Percentiles rank a stretch among this genome's conserved stretches.
Conservation (phyloP, 1,140 invertebrate genomes). For the Scaptomyza montana region DNA sequence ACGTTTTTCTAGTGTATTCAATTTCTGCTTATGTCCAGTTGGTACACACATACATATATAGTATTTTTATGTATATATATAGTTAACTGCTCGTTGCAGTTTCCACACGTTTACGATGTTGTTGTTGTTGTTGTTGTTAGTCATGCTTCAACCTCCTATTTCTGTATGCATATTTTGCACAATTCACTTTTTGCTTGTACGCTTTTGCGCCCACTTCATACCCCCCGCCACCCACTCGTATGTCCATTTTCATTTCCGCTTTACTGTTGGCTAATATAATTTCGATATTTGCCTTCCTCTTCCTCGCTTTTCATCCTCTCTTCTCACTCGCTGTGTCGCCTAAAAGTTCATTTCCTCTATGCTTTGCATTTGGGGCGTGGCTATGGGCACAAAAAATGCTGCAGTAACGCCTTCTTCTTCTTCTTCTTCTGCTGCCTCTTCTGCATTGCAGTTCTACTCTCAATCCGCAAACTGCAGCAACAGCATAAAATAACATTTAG, state of each 20-base stretch:
- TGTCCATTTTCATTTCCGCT: conserved; percentile 62
- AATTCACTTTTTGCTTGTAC: conserved; percentile 11
- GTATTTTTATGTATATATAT: neutral
- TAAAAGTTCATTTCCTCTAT: conserved; percentile 67
- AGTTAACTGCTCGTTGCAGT: conserved; percentile 8
- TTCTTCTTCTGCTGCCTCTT: neutral
- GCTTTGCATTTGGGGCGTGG: conserved; percentile 53
- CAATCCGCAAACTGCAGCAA: conserved; percentile 73
- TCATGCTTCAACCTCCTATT: neutral
- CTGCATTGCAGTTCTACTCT: conserved; percentile 12
- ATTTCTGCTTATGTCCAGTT: conserved; percentile 10
- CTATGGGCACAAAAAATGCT: conserved; percentile 37
- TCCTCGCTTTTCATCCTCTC: neutral
- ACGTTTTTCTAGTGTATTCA: neutral
- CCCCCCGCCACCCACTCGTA: neutral
- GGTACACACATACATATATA: too few relatives aligned
- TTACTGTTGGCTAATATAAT: conserved; percentile 61
- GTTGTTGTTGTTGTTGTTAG: neutral
- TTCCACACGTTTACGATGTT: neutral
- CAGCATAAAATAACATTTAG: conserved; percentile 63
- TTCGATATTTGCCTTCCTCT: conserved; percentile 55
- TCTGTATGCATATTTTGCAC: conserved; percentile 26
- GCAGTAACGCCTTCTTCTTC: conserved; percentile 42
- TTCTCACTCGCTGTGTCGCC: conserved; percentile 7
- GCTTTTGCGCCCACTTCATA: neutral